Percentiles rank a stretch among this genome's conserved stretches.
These are phyloP conservation scores for Dasypus novemcinctus DNA, from an alignment of 2,113 vertebrate genomes.

Conservation along the genomic window DNA sequence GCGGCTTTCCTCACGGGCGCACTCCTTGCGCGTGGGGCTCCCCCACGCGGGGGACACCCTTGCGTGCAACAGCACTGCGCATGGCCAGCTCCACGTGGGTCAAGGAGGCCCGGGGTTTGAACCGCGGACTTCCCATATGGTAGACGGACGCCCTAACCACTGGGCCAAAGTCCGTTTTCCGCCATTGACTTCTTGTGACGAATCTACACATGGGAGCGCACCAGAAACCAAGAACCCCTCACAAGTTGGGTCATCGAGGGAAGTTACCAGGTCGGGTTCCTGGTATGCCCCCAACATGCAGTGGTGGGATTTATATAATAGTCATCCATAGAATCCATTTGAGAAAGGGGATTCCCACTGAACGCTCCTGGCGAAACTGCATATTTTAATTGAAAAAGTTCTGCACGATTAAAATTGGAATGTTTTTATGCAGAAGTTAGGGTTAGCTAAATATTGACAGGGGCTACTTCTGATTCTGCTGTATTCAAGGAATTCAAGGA, in stretches of 20 bases:
- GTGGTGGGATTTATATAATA: background rate
- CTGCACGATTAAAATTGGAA: background rate
- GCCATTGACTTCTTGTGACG: background rate
- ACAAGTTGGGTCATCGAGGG: background rate
- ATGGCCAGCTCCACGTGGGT: too few relatives aligned
- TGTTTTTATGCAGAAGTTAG: conserved; percentile 3
- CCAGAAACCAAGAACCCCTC: background rate
- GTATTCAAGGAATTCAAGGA: background rate
- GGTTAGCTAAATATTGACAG: background rate
- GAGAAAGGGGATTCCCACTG: background rate
- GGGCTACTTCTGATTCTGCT: background rate
- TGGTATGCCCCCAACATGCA: background rate
- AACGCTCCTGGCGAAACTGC: background rate
- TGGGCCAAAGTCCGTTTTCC: too few relatives aligned
- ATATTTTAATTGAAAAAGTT: background rate
- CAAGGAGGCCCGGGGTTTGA: too few relatives aligned
- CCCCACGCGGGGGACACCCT: too few relatives aligned
- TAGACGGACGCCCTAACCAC: too few relatives aligned
- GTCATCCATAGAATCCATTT: background rate
- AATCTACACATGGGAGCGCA: background rate
- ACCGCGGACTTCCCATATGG: too few relatives aligned
- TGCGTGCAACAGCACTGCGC: too few relatives aligned
- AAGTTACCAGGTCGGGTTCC: background rate
- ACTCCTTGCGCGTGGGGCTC: too few relatives aligned
- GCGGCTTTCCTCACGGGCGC: too few relatives aligned